Evolutionary conservation across 2,113 vertebrate genomes (phyloP), one percentile per base, ranked within the genome.

Genomic region (Anolis sagrei): DNA sequence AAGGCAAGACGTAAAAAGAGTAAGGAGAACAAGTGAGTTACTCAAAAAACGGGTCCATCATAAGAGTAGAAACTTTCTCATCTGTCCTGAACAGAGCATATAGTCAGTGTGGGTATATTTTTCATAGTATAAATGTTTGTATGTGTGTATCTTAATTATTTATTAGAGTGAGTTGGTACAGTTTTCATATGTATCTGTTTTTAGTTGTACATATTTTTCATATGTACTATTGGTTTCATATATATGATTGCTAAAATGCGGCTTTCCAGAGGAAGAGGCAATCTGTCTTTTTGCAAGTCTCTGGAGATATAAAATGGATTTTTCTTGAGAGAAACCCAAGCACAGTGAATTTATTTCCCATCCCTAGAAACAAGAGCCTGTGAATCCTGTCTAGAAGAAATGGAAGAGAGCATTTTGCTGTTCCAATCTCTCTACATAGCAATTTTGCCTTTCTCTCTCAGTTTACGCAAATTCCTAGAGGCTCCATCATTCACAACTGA

Each of bases 401-500:
- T 58, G 36, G n/a, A 23, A 29, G 72, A 64, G 62, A 32, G 14
- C 8, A 34, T 62, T 72, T 73, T 79, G 51, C 61, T 51, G 25
- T 2, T 14, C 5, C n/a, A 62, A 29, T 74, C 32, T 73, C n/a
- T 86, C 23, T 10, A 8, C 23, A 51, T 75, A 32, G 34, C 54
- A 19, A 11, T 36, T 32, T 73, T 86, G 64, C 69, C 27, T 80
- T n/a, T n/a, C 58, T 74, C 36, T 49, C 54, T 10, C 34, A 5
- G 58, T 68, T 72, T 87, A 4, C 58, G 66, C 61, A 70, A 39
- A 7, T 75, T 79, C 49, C 34, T 86, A 0, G 0, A 66, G 88
- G 81, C 7, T 58, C 1, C 39, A 0, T 0, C 0, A 0, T 23
- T 86, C 0, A 0, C 23, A 62, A 66, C 27, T 86, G 13, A 70